A percentile compares a stretch with the other conserved stretches of the same genome.
Conservation (phyloP, 2,888 invertebrate species). For the Cactoblastis cactorum region DNA sequence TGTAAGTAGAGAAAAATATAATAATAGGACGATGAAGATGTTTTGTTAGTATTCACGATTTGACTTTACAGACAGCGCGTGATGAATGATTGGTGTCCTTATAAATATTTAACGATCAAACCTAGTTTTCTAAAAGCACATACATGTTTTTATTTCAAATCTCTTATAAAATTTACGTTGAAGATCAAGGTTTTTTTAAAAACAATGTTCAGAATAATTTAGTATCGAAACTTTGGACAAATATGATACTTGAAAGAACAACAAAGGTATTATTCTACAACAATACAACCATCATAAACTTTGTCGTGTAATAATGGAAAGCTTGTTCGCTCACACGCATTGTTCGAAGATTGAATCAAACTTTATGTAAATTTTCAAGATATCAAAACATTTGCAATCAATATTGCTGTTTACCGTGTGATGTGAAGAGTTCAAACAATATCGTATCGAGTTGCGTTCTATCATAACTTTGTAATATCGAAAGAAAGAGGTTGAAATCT, state of each 20-base stretch:
- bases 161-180: too few relatives aligned
- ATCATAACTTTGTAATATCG: not conserved
- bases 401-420: not conserved
- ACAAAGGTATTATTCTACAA: not conserved
- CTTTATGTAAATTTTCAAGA: not conserved
- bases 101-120: too few relatives aligned
- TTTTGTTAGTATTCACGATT: too few relatives aligned
- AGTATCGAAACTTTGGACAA: too few relatives aligned
- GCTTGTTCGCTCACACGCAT: not conserved
- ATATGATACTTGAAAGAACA: too few relatives aligned
- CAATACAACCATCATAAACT: not conserved
- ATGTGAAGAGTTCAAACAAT: not conserved
- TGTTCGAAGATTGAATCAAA: not conserved
- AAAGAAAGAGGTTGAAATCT: not conserved
- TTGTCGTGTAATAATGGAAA: not conserved
- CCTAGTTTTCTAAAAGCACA: not conserved
- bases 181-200: too few relatives aligned
- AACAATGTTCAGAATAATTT: too few relatives aligned
- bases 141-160: too few relatives aligned
- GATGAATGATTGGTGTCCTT: too few relatives aligned
- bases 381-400: not conserved
- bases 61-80: too few relatives aligned
- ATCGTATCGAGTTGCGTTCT: not conserved
- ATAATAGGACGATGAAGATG: too few relatives aligned
- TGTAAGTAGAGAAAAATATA: too few relatives aligned